These are phyloP conservation scores for Griposia aprilina DNA, from an alignment of 2,888 invertebrate genomes.

Conservation along the genomic window DNA sequence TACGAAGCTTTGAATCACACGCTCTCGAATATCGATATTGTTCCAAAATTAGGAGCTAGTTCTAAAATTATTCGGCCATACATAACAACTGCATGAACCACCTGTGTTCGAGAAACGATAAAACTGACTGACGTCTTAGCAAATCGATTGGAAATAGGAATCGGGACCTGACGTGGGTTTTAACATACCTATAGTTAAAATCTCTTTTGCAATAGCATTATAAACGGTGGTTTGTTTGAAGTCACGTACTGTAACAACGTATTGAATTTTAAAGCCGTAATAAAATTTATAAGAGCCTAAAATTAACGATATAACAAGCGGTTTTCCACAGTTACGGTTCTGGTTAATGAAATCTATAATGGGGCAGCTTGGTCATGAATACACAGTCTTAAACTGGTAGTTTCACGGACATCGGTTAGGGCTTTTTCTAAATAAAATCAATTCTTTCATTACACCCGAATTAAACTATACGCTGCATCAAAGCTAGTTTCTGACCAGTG, in stretches of 20 bases:
- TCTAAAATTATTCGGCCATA: conserved; percentile 56
- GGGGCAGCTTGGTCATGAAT: background rate
- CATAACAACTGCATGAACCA: conserved; percentile 51
- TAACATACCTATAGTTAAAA: background rate
- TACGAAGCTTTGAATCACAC: conserved; percentile 59
- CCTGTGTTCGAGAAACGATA: conserved; percentile 55
- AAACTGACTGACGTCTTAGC: conserved; percentile 50
- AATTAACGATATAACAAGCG: conserved; percentile 27
- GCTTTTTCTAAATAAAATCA: background rate
- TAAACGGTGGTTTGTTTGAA: conserved; percentile 23
- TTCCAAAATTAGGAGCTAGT: conserved; percentile 61
- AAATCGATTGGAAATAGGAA: conserved; percentile 47
- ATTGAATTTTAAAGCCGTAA: conserved; percentile 39
- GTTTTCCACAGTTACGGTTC: conserved; percentile 6
- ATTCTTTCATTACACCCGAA: background rate
- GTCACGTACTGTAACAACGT: conserved; percentile 8
- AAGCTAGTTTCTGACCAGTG: background rate
- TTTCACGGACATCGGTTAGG: background rate
- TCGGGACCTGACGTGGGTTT: conserved; percentile 21
- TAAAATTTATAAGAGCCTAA: conserved; percentile 28
- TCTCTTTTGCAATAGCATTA: background rate
- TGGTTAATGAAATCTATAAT: conserved; percentile 21
- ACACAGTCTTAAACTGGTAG: background rate
- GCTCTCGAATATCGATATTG: conserved; percentile 58
- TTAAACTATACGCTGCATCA: background rate